Evolutionary conservation across 2,888 invertebrate genomes (phyloP), one percentile per base, ranked within the genome.

Genomic region (Pherbina coryleti): DNA sequence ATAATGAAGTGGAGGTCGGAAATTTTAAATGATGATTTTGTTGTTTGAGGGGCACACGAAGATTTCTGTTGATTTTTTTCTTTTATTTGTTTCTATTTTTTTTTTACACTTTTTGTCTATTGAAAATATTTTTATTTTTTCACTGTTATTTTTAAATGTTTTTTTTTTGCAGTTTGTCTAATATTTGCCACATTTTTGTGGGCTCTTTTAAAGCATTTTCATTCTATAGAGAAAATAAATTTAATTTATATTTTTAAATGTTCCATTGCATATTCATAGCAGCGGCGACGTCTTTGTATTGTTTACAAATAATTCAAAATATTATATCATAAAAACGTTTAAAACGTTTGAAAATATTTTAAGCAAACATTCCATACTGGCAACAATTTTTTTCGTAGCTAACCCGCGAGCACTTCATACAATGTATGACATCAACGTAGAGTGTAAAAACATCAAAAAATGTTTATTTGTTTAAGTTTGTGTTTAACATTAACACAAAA

Each of bases 1-100:
- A 90, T 90, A 22, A 74, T 79, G 28, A 72, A 49, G 57, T 69
- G 57, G 37, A n/a, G 34, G 51, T 37, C 44, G 64, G 37, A n/a
- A 44, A 44, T 69, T 11, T 19, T 19, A 25, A 19, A 19, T 37
- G 49, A 22, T 11, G 31, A 22, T 49, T 69, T 51, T 51, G 25
- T 5, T 28, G 22, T 69, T 51, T 22, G 25, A 9, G 28, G 49
- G 14, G 8, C 28, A 49, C 28, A 4, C 28, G 25, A 14, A 60
- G 11, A 60, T 64, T 5, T 9, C 28, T 62, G 25, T 9, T 11
- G 64, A 31, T 25, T 64, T 31, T 37, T 19, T 5, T n/a, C 44
- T 34, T 31, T 31, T n/a, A 31, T 25, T 64, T 31, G 19, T 19
- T 5, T n/a, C 44, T 34, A 11, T 31, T 49, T 69, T 69, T 37